A percentile compares a stretch with the other conserved stretches of the same genome.
These are phyloP conservation scores for Gandaritis pyraliata DNA, from an alignment of 2,888 invertebrate species.

Conservation along the genomic window DNA sequence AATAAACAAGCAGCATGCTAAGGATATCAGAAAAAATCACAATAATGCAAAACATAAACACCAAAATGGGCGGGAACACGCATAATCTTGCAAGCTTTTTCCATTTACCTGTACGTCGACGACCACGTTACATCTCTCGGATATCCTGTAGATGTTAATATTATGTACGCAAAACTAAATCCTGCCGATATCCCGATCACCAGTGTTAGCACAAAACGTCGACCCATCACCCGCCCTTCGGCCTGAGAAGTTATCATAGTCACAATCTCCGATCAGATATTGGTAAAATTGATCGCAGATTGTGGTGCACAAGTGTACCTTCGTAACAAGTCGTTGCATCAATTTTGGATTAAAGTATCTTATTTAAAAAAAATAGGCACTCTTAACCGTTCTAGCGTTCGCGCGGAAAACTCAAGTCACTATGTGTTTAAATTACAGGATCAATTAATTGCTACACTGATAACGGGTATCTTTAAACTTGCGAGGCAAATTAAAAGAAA, in stretches of 20 bases:
- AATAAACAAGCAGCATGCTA: slow-evolving; percentile 26
- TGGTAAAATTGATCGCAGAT: slow-evolving; percentile 36
- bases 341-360: not conserved
- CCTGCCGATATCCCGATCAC: slow-evolving; percentile 89
- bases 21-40: slow-evolving; percentile 4
- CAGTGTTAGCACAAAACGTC: slow-evolving; percentile 88
- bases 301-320: slow-evolving; percentile 17
- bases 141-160: slow-evolving; percentile 85
- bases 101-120: slow-evolving; percentile 78
- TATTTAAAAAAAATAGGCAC: not conserved
- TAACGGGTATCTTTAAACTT: not conserved
- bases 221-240: slow-evolving; percentile 84
- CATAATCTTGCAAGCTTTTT: slow-evolving; percentile 52
- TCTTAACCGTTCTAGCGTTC: not conserved
- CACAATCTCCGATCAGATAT: slow-evolving; percentile 40
- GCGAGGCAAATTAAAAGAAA: not conserved
- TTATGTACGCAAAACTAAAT: slow-evolving; percentile 90
- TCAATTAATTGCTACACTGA: not conserved
- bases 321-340: slow-evolving; percentile 30
- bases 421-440: not conserved
- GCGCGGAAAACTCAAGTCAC: not conserved
- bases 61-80: slow-evolving; percentile 24
- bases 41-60: slow-evolving; percentile 18
- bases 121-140: slow-evolving; percentile 73
- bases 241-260: slow-evolving; percentile 65